Evolutionary conservation across 2,888 invertebrate genomes (phyloP).

Genomic region (Diarsia brunnea): DNA sequence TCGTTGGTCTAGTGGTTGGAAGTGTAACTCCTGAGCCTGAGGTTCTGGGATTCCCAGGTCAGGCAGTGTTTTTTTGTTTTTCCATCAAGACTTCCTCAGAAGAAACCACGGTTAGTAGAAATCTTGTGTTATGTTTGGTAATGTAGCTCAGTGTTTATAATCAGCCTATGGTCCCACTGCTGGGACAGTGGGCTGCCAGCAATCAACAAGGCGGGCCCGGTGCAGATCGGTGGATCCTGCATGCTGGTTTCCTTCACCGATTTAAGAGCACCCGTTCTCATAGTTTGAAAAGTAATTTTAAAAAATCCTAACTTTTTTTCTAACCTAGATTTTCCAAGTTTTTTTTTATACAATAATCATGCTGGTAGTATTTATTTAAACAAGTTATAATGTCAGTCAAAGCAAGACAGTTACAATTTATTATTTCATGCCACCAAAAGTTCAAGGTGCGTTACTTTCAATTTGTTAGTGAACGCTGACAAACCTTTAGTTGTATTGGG

Average conservation of each 20-base stretch:
- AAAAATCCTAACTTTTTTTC: background rate
- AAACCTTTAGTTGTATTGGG: conserved; percentile 35
- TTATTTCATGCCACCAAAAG: conserved; percentile 71
- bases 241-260: background rate
- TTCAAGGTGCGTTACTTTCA: conserved; percentile 78
- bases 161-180: background rate
- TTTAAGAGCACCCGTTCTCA: background rate
- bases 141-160: background rate
- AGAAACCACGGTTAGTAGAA: background rate
- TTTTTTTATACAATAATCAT: background rate
- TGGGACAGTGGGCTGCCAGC: background rate
- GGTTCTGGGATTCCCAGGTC: background rate
- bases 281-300: background rate
- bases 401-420: conserved; percentile 50
- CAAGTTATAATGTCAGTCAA: conserved; percentile 49
- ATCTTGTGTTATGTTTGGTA: background rate
- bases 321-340: background rate
- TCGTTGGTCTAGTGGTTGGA: background rate
- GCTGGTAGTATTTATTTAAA: conserved; percentile 35
- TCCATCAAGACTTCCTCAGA: background rate
- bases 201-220: background rate
- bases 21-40: background rate
- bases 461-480: conserved; percentile 65
- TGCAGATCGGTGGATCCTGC: background rate
- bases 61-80: background rate